Percentiles rank a stretch among this genome's conserved stretches.
Conservation (phyloP, 23 tunicate species). For the Trididemnum clinides region DNA sequence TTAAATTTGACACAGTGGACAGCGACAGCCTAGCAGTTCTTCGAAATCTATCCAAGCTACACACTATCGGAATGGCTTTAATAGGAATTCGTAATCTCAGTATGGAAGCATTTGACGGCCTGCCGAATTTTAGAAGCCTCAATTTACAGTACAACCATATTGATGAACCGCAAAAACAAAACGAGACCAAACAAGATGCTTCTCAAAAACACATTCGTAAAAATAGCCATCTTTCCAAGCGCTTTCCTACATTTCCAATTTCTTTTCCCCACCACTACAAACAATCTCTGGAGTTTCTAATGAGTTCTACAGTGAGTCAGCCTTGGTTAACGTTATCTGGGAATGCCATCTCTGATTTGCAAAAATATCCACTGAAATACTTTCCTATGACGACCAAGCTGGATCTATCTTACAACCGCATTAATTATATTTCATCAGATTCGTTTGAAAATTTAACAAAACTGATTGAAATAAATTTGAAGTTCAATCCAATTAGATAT, state of each 20-base stretch:
- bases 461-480: not conserved
- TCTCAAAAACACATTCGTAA: no score
- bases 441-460: not conserved
- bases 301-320: no score
- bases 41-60: not conserved
- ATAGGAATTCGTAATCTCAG: not conserved
- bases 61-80: not conserved
- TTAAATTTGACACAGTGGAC: not conserved
- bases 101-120: not conserved
- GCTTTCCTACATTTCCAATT: no score
- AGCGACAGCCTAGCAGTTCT: not conserved
- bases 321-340: no score
- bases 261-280: no score
- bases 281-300: no score
- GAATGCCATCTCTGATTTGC: not conserved
- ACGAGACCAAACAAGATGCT: no score
- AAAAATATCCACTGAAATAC: not conserved
- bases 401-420: constrained; percentile 9
- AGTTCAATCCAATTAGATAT: not conserved
- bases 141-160: not conserved
- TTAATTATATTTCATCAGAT: not conserved
- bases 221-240: no score
- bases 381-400: not conserved
- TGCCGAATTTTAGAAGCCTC: not conserved
- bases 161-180: no score